Conservation (phyloP, 2,797 vertebrate species). For the Octomys mimax region DNA sequence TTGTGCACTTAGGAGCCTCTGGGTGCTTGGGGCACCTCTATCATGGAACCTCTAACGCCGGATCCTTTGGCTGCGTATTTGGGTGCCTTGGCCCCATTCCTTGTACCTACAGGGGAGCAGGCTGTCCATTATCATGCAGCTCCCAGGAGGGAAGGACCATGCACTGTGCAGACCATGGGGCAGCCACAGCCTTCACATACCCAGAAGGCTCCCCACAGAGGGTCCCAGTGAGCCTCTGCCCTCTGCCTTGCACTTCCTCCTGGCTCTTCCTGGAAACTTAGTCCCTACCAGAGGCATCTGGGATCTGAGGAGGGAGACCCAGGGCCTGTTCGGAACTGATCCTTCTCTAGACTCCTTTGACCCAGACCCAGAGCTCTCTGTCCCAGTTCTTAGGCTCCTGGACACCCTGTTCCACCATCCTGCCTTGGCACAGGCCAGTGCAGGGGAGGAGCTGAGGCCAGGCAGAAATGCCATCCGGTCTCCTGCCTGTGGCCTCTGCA, state of each 20-base stretch:
- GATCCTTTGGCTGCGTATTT: not conserved
- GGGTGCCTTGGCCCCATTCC: not conserved
- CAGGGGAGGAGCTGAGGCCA: not conserved
- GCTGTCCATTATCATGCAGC: not conserved
- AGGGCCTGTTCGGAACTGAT: not conserved
- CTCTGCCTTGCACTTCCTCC: not conserved
- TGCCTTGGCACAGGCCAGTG: not conserved
- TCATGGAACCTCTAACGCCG: fast-evolving
- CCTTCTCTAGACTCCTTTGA: not conserved
- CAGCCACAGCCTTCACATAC: not conserved
- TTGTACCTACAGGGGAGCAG: not conserved
- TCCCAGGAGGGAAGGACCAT: not conserved
- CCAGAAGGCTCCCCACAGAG: not conserved
- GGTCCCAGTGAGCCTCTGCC: no score
- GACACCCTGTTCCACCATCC: not conserved
- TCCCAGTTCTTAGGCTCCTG: not conserved
- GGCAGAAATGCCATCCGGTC: not conserved
- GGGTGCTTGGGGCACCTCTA: not conserved
- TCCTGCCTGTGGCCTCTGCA: not conserved
- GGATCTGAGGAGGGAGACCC: not conserved
- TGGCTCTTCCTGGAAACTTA: not conserved
- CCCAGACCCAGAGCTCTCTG: not conserved
- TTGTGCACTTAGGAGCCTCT: not conserved
- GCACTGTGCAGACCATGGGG: no score
- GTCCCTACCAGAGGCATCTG: not conserved